These are phyloP conservation scores for Cotesia typhae DNA, from an alignment of 1,140 invertebrate species.

Conservation along the genomic window DNA sequence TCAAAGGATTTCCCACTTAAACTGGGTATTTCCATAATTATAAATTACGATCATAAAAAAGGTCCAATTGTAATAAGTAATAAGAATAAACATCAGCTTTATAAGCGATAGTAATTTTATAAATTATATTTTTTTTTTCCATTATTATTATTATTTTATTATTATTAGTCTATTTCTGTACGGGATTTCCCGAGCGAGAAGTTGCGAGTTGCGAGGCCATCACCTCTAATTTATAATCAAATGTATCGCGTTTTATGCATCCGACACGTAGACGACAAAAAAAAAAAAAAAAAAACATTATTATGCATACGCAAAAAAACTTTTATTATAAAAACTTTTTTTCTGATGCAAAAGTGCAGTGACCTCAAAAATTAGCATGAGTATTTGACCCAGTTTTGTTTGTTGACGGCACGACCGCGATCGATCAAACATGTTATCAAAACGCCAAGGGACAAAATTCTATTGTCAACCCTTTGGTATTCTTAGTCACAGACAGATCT, in stretches of 20 bases:
- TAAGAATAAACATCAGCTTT: too few species aligned
- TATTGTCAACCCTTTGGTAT: slow-evolving; percentile 31
- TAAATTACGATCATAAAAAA: not conserved
- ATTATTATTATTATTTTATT: not conserved
- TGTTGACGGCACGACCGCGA: slow-evolving; percentile 19
- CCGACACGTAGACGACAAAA: not conserved
- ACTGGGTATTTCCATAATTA: not conserved
- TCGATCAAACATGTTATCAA: slow-evolving; percentile 34
- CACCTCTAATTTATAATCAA: slow-evolving; percentile 11
- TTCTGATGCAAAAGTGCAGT: not conserved
- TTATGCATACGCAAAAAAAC: not conserved
- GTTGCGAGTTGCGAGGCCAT: slow-evolving; percentile 5
- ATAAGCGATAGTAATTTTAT: not conserved
- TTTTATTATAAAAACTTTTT: not conserved
- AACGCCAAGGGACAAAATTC: slow-evolving; percentile 26
- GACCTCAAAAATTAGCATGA: not conserved
- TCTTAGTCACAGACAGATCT: slow-evolving; percentile 20
- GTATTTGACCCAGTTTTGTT: slow-evolving; percentile 29
- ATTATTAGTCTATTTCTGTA: not conserved
- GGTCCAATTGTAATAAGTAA: not conserved
- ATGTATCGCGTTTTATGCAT: not conserved
- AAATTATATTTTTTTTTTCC: not conserved
- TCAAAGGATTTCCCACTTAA: not conserved
- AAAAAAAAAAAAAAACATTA: not conserved
- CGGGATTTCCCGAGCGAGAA: slow-evolving; percentile 13